Evolutionary conservation across 2,113 vertebrate species (phyloP).

Genomic region (Hydrochoerus hydrochaeris): DNA sequence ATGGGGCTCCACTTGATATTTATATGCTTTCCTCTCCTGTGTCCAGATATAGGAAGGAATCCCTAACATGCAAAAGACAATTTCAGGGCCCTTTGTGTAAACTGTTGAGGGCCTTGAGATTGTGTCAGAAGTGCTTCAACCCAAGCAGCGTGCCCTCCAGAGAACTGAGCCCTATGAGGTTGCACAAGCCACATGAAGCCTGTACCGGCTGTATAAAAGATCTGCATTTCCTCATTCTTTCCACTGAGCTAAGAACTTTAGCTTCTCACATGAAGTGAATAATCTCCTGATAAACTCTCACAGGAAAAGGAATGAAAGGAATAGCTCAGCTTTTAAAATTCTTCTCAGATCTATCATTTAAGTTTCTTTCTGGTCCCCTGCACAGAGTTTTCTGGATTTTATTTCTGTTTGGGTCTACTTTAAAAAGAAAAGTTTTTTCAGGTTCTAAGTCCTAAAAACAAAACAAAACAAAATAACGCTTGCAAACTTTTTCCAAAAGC

Average conservation of each 20-base stretch:
- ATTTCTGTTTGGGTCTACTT: slow-evolving; percentile 17
- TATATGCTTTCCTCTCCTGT: background rate
- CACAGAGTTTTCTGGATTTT: background rate
- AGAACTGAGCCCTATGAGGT: background rate
- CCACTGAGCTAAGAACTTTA: background rate
- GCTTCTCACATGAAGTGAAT: slow-evolving; percentile 9
- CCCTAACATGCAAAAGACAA: background rate
- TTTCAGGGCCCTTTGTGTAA: background rate
- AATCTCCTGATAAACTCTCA: slow-evolving; percentile 22
- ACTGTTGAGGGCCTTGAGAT: background rate
- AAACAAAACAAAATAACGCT: background rate
- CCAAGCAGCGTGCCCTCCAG: fast-evolving
- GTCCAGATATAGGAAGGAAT: background rate
- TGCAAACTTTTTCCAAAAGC: slow-evolving; percentile 55
- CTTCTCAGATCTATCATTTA: slow-evolving; percentile 1
- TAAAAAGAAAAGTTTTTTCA: slow-evolving; percentile 18
- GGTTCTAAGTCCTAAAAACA: background rate
- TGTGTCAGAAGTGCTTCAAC: background rate
- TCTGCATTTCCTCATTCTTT: background rate
- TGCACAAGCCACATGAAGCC: fast-evolving
- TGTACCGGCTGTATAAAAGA: background rate
- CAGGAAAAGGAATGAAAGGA: slow-evolving; percentile 52
- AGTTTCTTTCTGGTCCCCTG: slow-evolving; percentile 33
- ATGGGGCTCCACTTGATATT: background rate
- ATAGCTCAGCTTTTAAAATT: background rate